Conservation (phyloP, 1,140 invertebrate genomes). For the Mycetomoellerius zeteki region DNA sequence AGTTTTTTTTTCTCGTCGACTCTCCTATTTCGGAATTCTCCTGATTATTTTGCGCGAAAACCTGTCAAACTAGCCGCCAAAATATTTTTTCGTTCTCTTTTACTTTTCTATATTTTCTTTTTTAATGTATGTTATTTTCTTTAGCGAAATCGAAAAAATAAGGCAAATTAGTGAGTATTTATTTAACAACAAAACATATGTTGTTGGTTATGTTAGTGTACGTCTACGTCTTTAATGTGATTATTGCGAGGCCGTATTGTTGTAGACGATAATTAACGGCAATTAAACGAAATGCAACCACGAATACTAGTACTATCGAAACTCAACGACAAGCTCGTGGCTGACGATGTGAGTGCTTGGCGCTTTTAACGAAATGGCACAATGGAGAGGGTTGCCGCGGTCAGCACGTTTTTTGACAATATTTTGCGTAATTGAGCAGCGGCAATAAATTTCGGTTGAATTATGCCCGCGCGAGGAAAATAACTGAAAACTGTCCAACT, state of each 20-base stretch:
- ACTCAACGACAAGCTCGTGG: conserved; percentile 29
- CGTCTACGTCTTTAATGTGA: conserved; percentile 18
- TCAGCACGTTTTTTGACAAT: conserved; percentile 82
- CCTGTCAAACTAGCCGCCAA: conserved; percentile 35
- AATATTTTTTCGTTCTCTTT: conserved; percentile 28
- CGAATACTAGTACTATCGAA: conserved; percentile 25
- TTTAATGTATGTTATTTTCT: neutral
- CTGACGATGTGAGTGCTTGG: conserved; percentile 67
- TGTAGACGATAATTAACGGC: conserved; percentile 50
- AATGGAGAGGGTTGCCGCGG: conserved; percentile 71
- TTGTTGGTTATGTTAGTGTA: conserved; percentile 1
- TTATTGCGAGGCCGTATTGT: conserved; percentile 23
- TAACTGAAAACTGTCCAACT: conserved; percentile 85
- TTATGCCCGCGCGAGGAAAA: conserved; percentile 81
- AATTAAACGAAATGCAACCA: conserved; percentile 46
- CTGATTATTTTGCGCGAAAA: conserved; percentile 52
- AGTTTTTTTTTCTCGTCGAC: conserved; percentile 31
- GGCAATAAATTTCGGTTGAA: conserved; percentile 83
- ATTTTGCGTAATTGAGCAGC: conserved; percentile 85
- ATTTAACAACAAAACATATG: conserved; percentile 12
- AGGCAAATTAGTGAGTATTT: neutral
- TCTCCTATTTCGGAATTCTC: conserved; percentile 40
- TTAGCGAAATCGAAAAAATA: neutral
- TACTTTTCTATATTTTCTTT: neutral
- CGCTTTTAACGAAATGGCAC: conserved; percentile 77